Evolutionary conservation across 2,797 vertebrate genomes (phyloP).

Genomic region (Hipposideros larvatus): DNA sequence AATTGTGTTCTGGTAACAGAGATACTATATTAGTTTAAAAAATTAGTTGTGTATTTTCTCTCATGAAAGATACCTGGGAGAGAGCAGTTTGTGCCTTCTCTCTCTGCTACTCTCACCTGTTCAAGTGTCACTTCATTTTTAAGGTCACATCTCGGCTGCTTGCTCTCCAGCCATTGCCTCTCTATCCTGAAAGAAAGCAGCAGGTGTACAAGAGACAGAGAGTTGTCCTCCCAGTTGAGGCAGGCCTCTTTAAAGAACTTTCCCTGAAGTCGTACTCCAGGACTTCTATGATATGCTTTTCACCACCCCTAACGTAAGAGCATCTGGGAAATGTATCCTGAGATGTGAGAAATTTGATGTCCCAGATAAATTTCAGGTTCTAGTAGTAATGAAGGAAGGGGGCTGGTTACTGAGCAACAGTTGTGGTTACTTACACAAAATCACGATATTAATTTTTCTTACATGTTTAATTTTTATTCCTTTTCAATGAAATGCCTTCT

Average conservation of each 20-base stretch:
- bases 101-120: background rate
- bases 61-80: background rate
- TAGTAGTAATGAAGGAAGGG: background rate
- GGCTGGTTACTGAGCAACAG: too few relatives aligned
- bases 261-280: background rate
- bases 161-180: background rate
- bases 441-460: background rate
- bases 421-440: background rate
- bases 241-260: background rate
- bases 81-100: background rate
- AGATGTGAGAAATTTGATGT: background rate
- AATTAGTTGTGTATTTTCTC: background rate
- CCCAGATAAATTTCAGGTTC: background rate
- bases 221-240: background rate
- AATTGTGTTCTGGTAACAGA: background rate
- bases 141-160: background rate
- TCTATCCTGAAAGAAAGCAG: background rate
- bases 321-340: background rate
- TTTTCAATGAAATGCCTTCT: constrained; percentile 4
- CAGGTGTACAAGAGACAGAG: background rate
- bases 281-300: background rate
- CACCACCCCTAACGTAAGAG: background rate
- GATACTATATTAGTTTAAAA: background rate
- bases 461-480: background rate
- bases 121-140: background rate